Evolutionary conservation across 2,888 invertebrate species (phyloP), one percentile per base, ranked within the genome.

Genomic region (Pammene fasciana): DNA sequence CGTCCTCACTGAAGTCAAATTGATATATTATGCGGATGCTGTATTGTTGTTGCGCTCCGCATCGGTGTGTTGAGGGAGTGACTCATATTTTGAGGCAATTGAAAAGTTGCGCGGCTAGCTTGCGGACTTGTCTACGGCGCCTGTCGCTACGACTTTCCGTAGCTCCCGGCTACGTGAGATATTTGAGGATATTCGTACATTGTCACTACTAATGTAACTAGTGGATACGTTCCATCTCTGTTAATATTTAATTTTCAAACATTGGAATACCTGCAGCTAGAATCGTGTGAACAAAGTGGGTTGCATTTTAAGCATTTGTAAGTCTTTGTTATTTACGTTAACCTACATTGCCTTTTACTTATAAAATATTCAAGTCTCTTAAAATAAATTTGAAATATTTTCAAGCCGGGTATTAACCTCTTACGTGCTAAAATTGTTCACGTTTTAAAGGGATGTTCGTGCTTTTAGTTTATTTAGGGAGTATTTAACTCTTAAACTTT

Each of bases 71-170:
- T 43, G 41, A 45, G 18, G 52, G 50, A 45, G 45, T 18, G 38
- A 65, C 48, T 68, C 64, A 77, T 81, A 78, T 81, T 83, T 81
- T 80, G 79, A 82, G 79, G 79, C 80, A 83, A 86, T 86, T 86
- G 84, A 83, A 65, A 65, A 86, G 80, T 86, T 83, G 75, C 75
- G 77, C 77, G 74, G 72, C 74, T 75, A 70, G 71, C 66, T 72
- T 68, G 50, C 38, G 45, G 71, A 55, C 71, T 70, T 72, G 71
- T 72, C 75, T 75, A 75, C 74, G 74, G 72, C 78, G 75, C 72
- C 67, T 57, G 79, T 76, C 72, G 78, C 77, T 78, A 77, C 74
- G 73, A 68, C 52, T 72, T 73, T 57, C 72, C 73, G 72, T 41
- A 74, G 75, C 71, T 70, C 65, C 54, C 55, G 65, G 68, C 65